Evolutionary conservation across 1,140 invertebrate genomes (phyloP).

Genomic region (Macrosteles quadrilineatus): DNA sequence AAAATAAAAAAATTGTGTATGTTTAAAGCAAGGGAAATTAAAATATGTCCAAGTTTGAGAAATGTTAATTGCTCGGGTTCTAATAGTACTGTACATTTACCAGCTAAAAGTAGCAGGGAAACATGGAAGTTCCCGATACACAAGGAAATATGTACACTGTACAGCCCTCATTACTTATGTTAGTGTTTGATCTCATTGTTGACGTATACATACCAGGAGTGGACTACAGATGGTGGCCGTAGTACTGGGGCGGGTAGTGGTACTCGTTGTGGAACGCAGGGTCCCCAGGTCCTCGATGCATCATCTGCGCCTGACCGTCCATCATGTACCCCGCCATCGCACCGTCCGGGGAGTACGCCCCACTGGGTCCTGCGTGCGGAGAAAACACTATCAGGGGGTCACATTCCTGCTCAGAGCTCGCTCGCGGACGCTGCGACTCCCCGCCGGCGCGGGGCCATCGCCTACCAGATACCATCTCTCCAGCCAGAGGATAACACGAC

Average conservation of each 20-base stretch:
- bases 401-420: constrained; percentile 55
- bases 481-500: background rate
- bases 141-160: too few relatives aligned
- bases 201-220: constrained; percentile 1
- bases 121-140: too few relatives aligned
- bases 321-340: constrained; percentile 92
- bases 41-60: too few relatives aligned
- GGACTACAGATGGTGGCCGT: constrained; percentile 63
- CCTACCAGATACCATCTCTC: background rate
- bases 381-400: constrained; percentile 70
- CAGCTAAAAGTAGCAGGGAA: too few relatives aligned
- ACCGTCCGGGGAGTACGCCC: constrained; percentile 92
- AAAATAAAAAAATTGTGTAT: too few relatives aligned
- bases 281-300: constrained; percentile 90
- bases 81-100: too few relatives aligned
- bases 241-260: constrained; percentile 88
- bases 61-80: too few relatives aligned
- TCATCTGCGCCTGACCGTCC: constrained; percentile 92
- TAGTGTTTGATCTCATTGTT: too few relatives aligned
- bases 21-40: too few relatives aligned
- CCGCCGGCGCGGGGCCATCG: constrained; percentile 27
- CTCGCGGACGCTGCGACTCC: constrained; percentile 38
- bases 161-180: too few relatives aligned
- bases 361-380: constrained; percentile 88
- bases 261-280: constrained; percentile 89